Evolutionary conservation across 2,113 vertebrate genomes (phyloP), one percentile per base, ranked within the genome.

Genomic region (Lagopus leucura): DNA sequence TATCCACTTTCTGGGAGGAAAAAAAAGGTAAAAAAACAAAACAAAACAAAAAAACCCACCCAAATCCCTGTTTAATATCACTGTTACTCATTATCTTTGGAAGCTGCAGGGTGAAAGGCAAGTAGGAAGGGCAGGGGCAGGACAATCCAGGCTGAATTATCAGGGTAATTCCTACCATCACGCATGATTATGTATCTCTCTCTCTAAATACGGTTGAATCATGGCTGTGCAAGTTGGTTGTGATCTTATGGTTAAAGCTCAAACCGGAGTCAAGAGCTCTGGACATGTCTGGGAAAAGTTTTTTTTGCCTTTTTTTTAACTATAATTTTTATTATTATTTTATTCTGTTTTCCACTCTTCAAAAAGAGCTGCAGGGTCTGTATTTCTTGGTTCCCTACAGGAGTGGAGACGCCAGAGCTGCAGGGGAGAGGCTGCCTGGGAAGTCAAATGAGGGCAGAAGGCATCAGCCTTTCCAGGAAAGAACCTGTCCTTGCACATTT

Each of bases 71-170:
- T 94, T 97, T 97, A 96, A 94, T 96, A 96, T 97, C 95, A 79
- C 94, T 95, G 95, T 97, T 96, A 76, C 85, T 97, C 94, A 97
- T 96, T 97, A 97, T 97, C 92, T 97, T 96, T 92, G 69, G 81
- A 93, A 78, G 92, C 95, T 96, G 78, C 87, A 92, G 69, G 58
- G 91, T 3, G 2, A 86, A 91, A 96, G 78, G 92, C 90, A 88
- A 85, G 84, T 72, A 92, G 92, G 88, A 97, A 95, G 86, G 87
- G 77, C 89, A 95, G 89, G 70, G 83, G 50, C 92, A 90, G 84
- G 93, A 94, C 83, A 81, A 83, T 92, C 85, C 81, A 58, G 63
- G 67, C 72, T 36, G 52, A 45, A 92, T 94, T 94, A 96, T 91
- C 92, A 91, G 65, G 86, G 79, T 94, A 91, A 91, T 97, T 97